Conservation (phyloP, 2,888 invertebrate species). For the Drosophila melanosoma region DNA sequence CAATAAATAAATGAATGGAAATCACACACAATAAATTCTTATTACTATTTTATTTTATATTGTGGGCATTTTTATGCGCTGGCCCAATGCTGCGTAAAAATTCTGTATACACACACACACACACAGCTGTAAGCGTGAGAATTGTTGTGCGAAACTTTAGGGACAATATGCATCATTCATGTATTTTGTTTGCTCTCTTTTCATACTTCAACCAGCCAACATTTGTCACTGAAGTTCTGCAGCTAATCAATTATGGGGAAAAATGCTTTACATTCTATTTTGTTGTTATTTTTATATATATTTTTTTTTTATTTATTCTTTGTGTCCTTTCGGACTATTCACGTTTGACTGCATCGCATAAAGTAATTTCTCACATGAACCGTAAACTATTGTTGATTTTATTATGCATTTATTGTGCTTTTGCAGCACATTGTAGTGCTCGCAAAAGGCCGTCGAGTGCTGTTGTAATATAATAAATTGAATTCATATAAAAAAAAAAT, state of each 20-base stretch:
- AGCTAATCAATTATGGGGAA: conserved; percentile 36
- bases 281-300: not conserved
- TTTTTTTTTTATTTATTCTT: conserved; percentile 3
- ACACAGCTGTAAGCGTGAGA: conserved; percentile 29
- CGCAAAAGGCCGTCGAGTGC: not conserved
- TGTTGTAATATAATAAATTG: conserved; percentile 29
- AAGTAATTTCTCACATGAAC: conserved; percentile 28
- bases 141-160: conserved; percentile 13
- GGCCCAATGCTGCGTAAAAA: conserved; percentile 23
- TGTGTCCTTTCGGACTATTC: conserved; percentile 4
- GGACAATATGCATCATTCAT: conserved; percentile 19
- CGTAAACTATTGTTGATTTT: conserved; percentile 37
- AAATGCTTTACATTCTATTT: conserved; percentile 11
- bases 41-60: conserved; percentile 24
- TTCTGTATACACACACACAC: conserved; percentile 23
- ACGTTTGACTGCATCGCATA: conserved; percentile 32
- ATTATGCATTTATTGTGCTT: conserved; percentile 34
- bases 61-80: conserved; percentile 6
- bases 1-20: conserved; percentile 41
- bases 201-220: not conserved
- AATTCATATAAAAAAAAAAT: conserved; percentile 18
- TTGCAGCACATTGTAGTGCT: conserved; percentile 1
- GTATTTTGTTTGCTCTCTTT: conserved; percentile 4
- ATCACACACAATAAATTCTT: conserved; percentile 52
- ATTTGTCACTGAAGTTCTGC: conserved; percentile 6